These are phyloP conservation scores for Brachionus calyciflorus DNA, from an alignment of 1,140 invertebrate species.

Conservation along the genomic window DNA sequence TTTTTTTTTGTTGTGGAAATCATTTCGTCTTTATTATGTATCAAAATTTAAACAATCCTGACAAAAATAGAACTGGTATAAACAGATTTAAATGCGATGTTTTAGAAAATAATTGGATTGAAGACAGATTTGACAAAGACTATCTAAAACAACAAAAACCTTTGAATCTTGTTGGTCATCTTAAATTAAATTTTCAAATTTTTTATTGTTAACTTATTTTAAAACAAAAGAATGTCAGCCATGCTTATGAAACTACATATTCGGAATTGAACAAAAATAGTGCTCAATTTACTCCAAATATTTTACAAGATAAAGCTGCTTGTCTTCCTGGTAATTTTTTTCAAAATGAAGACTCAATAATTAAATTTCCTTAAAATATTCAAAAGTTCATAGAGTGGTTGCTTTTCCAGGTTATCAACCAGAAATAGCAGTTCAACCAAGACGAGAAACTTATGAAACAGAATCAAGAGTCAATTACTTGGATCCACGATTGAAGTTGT, in stretches of 20 bases:
- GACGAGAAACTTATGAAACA: conserved; percentile 17
- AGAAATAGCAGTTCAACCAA: background rate
- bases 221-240: background rate
- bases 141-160: background rate
- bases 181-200: background rate
- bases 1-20: conserved; percentile 6
- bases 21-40: conserved; percentile 5
- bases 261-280: background rate
- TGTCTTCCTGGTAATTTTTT: background rate
- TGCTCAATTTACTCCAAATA: background rate
- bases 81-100: conserved; percentile 2
- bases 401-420: conserved; percentile 21
- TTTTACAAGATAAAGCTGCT: conserved; percentile 8
- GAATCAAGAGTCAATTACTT: conserved; percentile 28
- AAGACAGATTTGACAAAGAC: background rate
- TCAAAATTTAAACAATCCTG: conserved; percentile 21
- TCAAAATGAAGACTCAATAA: background rate
- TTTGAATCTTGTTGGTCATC: background rate
- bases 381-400: background rate
- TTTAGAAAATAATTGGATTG: conserved; percentile 25
- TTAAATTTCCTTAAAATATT: background rate
- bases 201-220: background rate
- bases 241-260: conserved; percentile 6
- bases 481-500: background rate
- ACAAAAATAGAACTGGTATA: conserved; percentile 17